Base-by-base conservation (phyloP, 2,113 vertebrate genomes). In the Xiphias gladius region DNA sequence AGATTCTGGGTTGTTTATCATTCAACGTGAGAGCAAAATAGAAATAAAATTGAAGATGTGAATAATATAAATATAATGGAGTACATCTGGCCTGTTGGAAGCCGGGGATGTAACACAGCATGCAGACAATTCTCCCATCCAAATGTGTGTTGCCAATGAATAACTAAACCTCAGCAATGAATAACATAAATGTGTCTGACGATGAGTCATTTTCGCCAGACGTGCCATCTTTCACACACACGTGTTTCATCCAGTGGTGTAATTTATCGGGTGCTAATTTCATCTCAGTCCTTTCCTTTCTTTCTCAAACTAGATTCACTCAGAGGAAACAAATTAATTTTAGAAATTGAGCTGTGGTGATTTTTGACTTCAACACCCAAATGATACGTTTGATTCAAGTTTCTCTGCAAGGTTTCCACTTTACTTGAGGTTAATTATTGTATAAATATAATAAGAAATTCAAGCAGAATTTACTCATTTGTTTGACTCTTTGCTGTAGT, bases 241-340 rank as follows among this genome's bases (percentile, higher is more conserved):
- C 13, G 35, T 39, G 24, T 43, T 57, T 71, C 22, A 24, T 37
- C 3, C 28, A 1, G 58, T 52, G 69, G 35, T 57, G 20, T 35
- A 63, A 76, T 75, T 48, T 77, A 61, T 79, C 46, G 32, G 22
- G 64, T 41, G 65, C 59, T 73, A 35, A 76, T 73, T 84, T 89
- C 4, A 20, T 76, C 24, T 22, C 3, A 75, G 41, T 65, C 6
- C 2, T 48, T 73, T 67, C 13, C 14, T 64, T 75, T 79, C 6
- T 13, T 62, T 1, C 28, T 78, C 28, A 3, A 1, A 30, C 12
- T 39, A 48, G 35, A 77, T 67, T 67, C 28, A 69, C 54, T 55
- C 54, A 3, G 58, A 76, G 65, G 48, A 52, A 54, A 39, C 61
- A 79, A 24, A 71, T 52, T 32, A 1, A 66, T 64, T 67, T 78